Evolutionary conservation across 2,113 vertebrate genomes (phyloP), one percentile per base, ranked within the genome.

Genomic region (Maccullochella peelii): DNA sequence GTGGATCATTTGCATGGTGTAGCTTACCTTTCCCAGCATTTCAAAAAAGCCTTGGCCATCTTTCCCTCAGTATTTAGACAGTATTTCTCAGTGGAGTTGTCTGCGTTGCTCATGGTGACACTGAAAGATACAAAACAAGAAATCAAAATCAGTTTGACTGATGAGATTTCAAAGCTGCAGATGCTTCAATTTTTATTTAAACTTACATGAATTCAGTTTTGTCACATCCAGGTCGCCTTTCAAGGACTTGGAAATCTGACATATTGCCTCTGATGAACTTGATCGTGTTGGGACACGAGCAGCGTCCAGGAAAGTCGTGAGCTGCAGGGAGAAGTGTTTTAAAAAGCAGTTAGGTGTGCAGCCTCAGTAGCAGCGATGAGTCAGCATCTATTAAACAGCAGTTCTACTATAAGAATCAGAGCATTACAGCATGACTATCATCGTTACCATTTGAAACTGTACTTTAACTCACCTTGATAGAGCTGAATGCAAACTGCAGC

Each of bases 21-120:
- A 16, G 14, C 61, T 78, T 87, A 95, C 95, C 77, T 93, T n/a
- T 91, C 76, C 95, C 95, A 96, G 88, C 95, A 96, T 5, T 3
- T 67, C 14, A 90, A 5, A 36, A 94, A 88, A 10, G 58, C 65
- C 33, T 44, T 73, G 55, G 79, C 93, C 74, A 92, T 57, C 30
- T 8, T 68, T 1, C 77, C 77, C 0, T 47, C 50, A 2, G 91
- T 77, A 68, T 82, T 74, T 16, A 96, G 20, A 38, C 95, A 96
- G 63, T 63, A 1, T n/a, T n/a, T 5, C 0, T 59, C 1, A 0
- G 75, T 88, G 20, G 30, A 18, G 59, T 80, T 87, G 36, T 80
- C 44, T 1, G 54, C 0, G 0, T 8, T 67, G 42, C 23, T 70
- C 49, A 88, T 8, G 20, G 91, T 95, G 4, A 96, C 50, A 81